Evolutionary conservation across 2,113 vertebrate species (phyloP).

Genomic region (Muscicapa adusta): DNA sequence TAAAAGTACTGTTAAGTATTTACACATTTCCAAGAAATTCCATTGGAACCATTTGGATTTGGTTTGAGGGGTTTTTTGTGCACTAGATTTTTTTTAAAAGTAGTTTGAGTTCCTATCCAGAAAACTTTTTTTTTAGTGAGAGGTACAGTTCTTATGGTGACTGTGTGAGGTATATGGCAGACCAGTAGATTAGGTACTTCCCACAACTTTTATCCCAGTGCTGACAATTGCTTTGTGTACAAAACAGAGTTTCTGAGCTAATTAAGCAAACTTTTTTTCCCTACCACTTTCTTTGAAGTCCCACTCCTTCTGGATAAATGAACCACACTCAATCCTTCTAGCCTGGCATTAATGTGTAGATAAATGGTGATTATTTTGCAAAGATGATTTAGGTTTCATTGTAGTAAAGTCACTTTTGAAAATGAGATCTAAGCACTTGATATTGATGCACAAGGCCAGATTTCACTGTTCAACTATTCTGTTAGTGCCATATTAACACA

Average conservation of each 20-base stretch:
- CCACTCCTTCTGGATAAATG: neutral
- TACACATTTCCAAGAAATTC: neutral
- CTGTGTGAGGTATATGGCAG: neutral
- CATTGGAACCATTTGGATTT: neutral
- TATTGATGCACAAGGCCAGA: neutral
- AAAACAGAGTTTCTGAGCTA: neutral
- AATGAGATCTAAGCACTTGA: neutral
- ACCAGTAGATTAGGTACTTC: neutral
- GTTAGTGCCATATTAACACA: neutral
- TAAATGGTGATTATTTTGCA: neutral
- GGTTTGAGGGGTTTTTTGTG: rapidly evolving
- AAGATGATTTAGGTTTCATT: neutral
- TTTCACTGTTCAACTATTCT: neutral
- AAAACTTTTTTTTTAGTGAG: neutral
- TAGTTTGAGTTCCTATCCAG: neutral
- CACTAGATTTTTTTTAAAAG: rapidly evolving
- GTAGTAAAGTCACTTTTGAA: neutral
- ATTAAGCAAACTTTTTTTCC: neutral
- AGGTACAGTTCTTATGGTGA: neutral
- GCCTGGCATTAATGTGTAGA: neutral
- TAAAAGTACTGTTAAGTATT: neutral
- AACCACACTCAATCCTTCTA: neutral
- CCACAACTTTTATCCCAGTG: neutral
- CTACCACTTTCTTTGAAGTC: neutral
- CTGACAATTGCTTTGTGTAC: neutral